phyloP scores from a whole-genome alignment of 2,113 vertebrate species.

The Odocoileus hemionus region DNA sequence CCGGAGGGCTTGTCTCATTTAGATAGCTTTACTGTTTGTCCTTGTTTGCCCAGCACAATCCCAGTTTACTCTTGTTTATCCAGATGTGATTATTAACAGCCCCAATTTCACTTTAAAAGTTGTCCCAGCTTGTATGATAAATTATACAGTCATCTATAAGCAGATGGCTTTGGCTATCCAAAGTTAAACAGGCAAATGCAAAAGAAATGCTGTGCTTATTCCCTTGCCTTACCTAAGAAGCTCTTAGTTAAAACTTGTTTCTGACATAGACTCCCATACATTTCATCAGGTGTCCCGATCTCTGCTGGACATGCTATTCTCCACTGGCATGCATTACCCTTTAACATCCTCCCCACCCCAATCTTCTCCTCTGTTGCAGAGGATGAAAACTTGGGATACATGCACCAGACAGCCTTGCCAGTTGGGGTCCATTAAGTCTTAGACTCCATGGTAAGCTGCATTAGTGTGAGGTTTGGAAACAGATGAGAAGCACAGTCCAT shows the following conservation, averaged over 20 bases:
- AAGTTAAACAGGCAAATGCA: neutral
- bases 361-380: neutral
- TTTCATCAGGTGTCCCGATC: neutral
- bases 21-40: neutral
- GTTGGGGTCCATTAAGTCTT: neutral
- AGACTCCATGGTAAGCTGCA: neutral
- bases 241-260: neutral
- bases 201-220: neutral
- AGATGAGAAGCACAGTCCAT: neutral
- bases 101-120: neutral
- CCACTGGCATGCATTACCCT: neutral
- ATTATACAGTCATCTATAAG: neutral
- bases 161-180: neutral
- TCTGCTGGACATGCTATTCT: neutral
- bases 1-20: neutral
- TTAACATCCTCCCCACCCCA: accelerated
- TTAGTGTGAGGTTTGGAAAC: neutral
- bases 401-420: neutral
- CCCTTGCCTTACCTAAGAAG: neutral
- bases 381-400: neutral
- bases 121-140: neutral
- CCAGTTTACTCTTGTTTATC: neutral
- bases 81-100: neutral
- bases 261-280: neutral
- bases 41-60: neutral